Evolutionary conservation across 2,797 vertebrate genomes (phyloP), one percentile per base, ranked within the genome.

Genomic region (Botia kubotai): DNA sequence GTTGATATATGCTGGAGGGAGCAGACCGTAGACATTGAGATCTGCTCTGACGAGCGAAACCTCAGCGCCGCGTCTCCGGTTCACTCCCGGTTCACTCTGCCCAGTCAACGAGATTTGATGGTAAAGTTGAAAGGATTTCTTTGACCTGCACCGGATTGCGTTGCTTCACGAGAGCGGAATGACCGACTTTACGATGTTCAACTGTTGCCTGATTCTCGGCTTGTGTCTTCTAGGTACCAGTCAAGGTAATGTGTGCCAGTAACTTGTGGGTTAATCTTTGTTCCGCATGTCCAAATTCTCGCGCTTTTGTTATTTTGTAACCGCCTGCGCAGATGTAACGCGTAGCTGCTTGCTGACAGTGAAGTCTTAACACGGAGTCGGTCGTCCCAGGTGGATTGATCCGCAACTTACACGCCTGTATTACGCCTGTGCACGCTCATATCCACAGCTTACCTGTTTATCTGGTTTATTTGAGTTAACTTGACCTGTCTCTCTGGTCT

Each of bases 211-310:
- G 87, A 83, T 91, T 84, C 11, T 87, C 80, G 83, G 72, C 1
- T 88, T 81, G 65, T 62, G 89, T 70, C 79, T 92, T 43, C 84
- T 92, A n/a, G n/a, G n/a, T 19, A 14, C 82, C 36, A 82, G 83
- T 0, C 87, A 89, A 92, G 93, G 93, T 94, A 93, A 91, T 86
- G 80, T 73, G 62, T 60, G n/a, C 10, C 53, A 7, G 23, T 62
- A 50, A 70, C 76, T 48, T 36, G 76, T 17, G 53, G 48, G 48
- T 43, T 39, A 3, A 72, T 19, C 12, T 53, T 52, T 55, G 29
- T 26, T 16, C 7, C 13, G 14, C 39, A 36, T 10, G 7, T 6
- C 16, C 8, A 26, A 14, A 36, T 3, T 43, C 23, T 2, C 58
- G 4, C 65, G 50, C 33, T 1, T 6, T 48, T 21, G 74, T 66